Conservation (phyloP, 2,797 vertebrate species). For the Enteromius radiatus region DNA sequence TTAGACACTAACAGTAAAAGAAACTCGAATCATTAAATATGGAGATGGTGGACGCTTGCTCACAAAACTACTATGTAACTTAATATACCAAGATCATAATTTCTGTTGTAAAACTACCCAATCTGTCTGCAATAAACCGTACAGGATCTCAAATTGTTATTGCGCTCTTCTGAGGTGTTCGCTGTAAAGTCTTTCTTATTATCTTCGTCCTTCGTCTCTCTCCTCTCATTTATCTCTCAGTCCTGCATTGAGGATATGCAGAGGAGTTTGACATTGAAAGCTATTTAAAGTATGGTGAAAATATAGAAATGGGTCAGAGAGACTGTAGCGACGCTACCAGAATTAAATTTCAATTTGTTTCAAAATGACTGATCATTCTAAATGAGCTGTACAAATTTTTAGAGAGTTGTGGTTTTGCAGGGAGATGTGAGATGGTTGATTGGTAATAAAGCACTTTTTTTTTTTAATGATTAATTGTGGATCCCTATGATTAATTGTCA, state of each 20-base stretch:
- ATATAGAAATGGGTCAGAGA: conserved; percentile 78
- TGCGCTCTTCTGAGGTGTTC: neutral
- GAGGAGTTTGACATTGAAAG: conserved; percentile 68
- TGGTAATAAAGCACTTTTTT: neutral
- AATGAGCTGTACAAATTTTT: conserved; percentile 9
- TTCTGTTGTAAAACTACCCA: neutral
- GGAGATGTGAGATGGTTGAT: neutral
- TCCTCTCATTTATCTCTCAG: conserved; percentile 56
- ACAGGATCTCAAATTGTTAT: neutral
- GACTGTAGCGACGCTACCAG: conserved; percentile 70
- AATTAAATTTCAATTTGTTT: conserved; percentile 65
- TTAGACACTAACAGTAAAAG: neutral
- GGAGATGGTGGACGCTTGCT: neutral
- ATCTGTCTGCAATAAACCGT: conserved; percentile 3
- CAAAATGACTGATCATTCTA: conserved; percentile 37
- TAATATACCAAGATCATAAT: neutral
- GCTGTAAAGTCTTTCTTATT: conserved; percentile 50
- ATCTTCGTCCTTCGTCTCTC: conserved; percentile 35
- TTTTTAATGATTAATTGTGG: neutral
- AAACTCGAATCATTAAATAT: neutral
- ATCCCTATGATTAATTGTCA: conserved; percentile 3
- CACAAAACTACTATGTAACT: neutral
- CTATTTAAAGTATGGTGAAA: conserved; percentile 76
- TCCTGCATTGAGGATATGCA: conserved; percentile 54
- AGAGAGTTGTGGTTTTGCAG: neutral